Base-by-base conservation (phyloP, 2,888 invertebrate genomes). In the Agonopterix heracliana region DNA sequence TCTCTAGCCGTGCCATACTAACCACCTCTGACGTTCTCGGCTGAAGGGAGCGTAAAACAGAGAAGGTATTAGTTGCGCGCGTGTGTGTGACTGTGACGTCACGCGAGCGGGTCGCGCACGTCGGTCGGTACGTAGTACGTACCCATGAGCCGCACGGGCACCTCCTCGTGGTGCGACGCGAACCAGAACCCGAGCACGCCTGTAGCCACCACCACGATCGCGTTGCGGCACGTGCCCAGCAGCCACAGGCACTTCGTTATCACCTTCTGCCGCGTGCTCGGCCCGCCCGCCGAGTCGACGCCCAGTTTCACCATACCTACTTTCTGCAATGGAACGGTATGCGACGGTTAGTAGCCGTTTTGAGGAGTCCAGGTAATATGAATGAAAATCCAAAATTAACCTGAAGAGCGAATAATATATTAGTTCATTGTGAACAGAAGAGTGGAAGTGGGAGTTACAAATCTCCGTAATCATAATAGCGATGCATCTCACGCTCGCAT, bases 181-280 rank as follows among this genome's bases (percentile, higher is more conserved):
- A 93, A 91, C 63, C 91, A 90, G 79, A 86, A 93, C 57, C 94
- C 94, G 52, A 96, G 88, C 48, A 90, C 77, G 50, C 94, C 94
- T 60, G 94, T 92, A 13, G 92, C 76, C 11, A 96, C 78, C n/a
- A 96, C 96, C 50, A 96, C 89, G 61, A 96, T 92, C 13, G 96
- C 95, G 79, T 96, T 96, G 54, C 96, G 90, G 10, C 95, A 93
- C 1, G 95, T 95, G 50, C 94, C 94, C 60, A 94, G 86, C 54
- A 95, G 78, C 95, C 95, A 96, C 59, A 95, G 73, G 3, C 90
- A 69, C 74, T 93, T 93, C 26, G 26, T 26, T 26, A 26, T 26
- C 60, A 93, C 94, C 17, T 92, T 67, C 45, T 91, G 72, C 55
- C 87, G 89, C 82, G n/a, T 89, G 89, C 26, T 26, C 26, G 89